Conservation (phyloP, 1,140 invertebrate species). For the Metopolophium dirhodum region DNA sequence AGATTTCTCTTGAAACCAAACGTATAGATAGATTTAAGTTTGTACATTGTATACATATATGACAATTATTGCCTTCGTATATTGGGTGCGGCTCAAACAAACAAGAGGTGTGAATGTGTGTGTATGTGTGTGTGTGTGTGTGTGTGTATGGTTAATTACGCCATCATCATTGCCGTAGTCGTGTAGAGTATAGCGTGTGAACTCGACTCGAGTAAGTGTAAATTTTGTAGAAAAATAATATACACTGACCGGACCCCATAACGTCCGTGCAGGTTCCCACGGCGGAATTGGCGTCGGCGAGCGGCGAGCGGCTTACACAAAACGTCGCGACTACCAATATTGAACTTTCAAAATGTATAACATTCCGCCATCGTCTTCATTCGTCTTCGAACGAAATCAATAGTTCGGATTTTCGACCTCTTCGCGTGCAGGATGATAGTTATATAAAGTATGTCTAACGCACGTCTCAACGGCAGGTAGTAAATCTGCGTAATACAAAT, state of each 20-base stretch:
- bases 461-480: too few relatives aligned
- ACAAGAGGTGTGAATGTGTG: constrained; percentile 44
- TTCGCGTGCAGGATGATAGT: not conserved
- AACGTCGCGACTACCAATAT: not conserved
- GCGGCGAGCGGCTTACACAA: not conserved
- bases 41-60: constrained; percentile 37
- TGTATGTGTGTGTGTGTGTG: not conserved
- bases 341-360: not conserved
- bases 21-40: constrained; percentile 37
- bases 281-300: constrained; percentile 12
- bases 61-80: constrained; percentile 38
- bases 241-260: constrained; percentile 29
- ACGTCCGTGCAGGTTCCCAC: constrained; percentile 28
- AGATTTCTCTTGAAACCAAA: constrained; percentile 24
- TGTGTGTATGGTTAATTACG: constrained; percentile 45
- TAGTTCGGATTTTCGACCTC: not conserved
- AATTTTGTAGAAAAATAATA: constrained; percentile 48
- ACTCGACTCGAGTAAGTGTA: constrained; percentile 34
- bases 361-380: not conserved
- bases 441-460: not conserved
- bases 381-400: not conserved
- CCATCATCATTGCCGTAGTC: constrained; percentile 30
- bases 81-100: constrained; percentile 41
- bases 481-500: not conserved
- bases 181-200: constrained; percentile 35